Base-by-base conservation (phyloP, 2,113 vertebrate species). In the Hippocampus barbouri region DNA sequence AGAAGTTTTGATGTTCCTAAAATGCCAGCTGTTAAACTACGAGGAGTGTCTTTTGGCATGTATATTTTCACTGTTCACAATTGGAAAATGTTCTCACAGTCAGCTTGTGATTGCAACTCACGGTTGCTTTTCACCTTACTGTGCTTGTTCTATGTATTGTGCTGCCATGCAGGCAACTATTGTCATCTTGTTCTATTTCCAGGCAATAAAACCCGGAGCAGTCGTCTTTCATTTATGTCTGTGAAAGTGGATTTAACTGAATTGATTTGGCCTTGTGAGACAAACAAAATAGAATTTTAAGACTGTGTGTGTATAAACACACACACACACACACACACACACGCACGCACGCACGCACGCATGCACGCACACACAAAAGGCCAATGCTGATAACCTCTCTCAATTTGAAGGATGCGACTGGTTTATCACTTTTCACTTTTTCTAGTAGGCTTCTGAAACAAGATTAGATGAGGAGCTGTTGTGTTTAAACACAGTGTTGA, bases 211-310 rank as follows among this genome's bases (percentile, higher is more conserved):
- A 64, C 38, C 38, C 62, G 20, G 20, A 64, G 40, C 38, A 40
- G 62, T 64, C 62, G 11, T 41, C 38, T 64, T 64, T 64, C 62
- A 66, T 66, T 66, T 25, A 45, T 45, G 63, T 66, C 41, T 66
- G n/a, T 65, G n/a, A 66, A 45, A 66, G 27, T 66, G 21, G 63
- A 66, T 66, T 66, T 66, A 45, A 66, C n/a, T 47, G 41, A 66
- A 45, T 41, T 66, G 41, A 66, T 45, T 65, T 45, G 40, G 40
- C n/a, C 63, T 65, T 45, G 41, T 65, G 40, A 65, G 63, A 43
- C 41, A 65, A 45, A 65, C 40, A 45, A 40, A 64, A 41, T n/a
- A 64, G 62, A 64, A 40, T 20, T n/a, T 62, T 62, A 20, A 34
- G 60, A 62, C 54, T 57, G n/a, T 10, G 56, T n/a, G 56, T 57